Conservation (phyloP, 2,888 invertebrate species). For the Eudasyphora cyanicolor region DNA sequence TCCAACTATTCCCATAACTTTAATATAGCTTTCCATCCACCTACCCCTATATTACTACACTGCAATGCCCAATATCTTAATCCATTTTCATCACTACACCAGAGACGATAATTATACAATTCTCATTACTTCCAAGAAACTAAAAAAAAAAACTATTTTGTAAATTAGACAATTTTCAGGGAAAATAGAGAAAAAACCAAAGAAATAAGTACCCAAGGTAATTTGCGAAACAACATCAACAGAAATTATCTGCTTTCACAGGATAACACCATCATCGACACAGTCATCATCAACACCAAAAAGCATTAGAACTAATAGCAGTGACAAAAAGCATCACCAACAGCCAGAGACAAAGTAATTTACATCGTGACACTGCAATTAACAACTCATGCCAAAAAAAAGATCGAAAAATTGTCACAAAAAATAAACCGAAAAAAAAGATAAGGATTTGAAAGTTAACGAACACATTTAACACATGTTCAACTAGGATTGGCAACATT, state of each 20-base stretch:
- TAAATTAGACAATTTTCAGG: background rate
- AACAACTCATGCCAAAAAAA: slow-evolving; percentile 50
- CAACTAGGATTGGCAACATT: background rate
- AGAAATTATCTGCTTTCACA: background rate
- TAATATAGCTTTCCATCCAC: no score
- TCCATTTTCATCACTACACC: background rate
- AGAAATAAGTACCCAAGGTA: background rate
- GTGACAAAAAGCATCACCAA: background rate
- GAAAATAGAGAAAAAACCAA: background rate
- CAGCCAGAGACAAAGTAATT: slow-evolving; percentile 45
- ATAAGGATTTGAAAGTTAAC: slow-evolving; percentile 4
- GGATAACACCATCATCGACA: slow-evolving; percentile 24
- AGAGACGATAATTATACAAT: background rate
- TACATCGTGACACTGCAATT: slow-evolving; percentile 62
- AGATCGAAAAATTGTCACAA: background rate
- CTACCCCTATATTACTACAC: background rate
- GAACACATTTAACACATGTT: slow-evolving; percentile 29
- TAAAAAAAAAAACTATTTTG: background rate
- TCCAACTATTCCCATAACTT: no score
- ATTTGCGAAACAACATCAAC: background rate
- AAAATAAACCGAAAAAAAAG: background rate
- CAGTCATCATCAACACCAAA: background rate
- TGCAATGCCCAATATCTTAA: no score
- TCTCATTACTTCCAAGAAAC: background rate
- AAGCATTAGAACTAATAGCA: background rate